Evolutionary conservation across 2,113 vertebrate species (phyloP).

Genomic region (Salvelinus alpinus): DNA sequence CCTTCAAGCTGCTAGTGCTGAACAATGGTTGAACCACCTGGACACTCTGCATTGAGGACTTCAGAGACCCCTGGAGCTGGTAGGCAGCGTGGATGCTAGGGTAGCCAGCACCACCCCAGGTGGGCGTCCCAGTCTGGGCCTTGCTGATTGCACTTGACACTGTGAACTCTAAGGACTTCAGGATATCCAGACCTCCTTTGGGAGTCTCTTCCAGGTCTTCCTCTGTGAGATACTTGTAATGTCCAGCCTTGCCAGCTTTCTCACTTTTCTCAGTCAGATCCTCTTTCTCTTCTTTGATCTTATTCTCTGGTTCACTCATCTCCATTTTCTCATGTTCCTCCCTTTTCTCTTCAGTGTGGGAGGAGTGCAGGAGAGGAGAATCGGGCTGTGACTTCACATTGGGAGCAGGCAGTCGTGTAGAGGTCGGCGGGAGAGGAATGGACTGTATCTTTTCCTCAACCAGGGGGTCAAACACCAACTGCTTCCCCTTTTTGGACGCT

Average conservation of each 20-base stretch:
- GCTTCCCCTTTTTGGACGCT: slow-evolving; percentile 97
- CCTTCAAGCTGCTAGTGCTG: slow-evolving; percentile 77
- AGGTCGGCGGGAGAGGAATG: slow-evolving; percentile 93
- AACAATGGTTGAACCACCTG: slow-evolving; percentile 90
- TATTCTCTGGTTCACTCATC: slow-evolving; percentile 73
- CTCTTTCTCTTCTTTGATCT: slow-evolving; percentile 93
- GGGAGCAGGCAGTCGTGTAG: slow-evolving; percentile 84
- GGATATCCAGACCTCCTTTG: slow-evolving; percentile 91
- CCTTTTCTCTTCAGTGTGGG: slow-evolving; percentile 77
- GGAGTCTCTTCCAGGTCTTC: slow-evolving; percentile 94
- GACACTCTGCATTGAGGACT: slow-evolving; percentile 74
- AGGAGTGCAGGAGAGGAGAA: slow-evolving; percentile 80
- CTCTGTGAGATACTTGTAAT: slow-evolving; percentile 93
- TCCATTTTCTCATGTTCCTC: slow-evolving; percentile 77
- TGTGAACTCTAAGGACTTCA: slow-evolving; percentile 97
- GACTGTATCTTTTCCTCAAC: slow-evolving; percentile 97
- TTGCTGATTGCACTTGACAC: slow-evolving; percentile 98
- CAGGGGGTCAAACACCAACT: slow-evolving; percentile 90
- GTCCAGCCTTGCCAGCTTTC: slow-evolving; percentile 79
- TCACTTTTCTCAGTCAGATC: slow-evolving; percentile 82
- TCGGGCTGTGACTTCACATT: slow-evolving; percentile 83
- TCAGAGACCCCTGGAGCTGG: slow-evolving; percentile 89
- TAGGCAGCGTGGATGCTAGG: slow-evolving; percentile 98
- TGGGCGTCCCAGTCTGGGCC: slow-evolving; percentile 95
- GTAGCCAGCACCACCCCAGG: slow-evolving; percentile 97